phyloP scores from a whole-genome alignment of 1,140 invertebrate species.

The Branchinecta lindahli region DNA sequence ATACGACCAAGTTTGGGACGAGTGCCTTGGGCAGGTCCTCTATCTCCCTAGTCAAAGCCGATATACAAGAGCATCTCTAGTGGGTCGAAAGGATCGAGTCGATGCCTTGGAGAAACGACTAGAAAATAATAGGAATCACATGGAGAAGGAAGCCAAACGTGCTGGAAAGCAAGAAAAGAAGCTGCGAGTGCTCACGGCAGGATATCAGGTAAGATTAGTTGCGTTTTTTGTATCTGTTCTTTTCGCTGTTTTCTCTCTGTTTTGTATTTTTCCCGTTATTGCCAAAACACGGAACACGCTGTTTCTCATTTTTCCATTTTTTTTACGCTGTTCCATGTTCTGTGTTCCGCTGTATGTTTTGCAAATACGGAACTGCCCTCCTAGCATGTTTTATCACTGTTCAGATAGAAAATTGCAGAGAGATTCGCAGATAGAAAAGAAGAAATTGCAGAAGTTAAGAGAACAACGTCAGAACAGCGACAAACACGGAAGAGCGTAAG shows the following conservation, averaged over 20 bases:
- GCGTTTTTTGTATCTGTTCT: too few species aligned
- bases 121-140: constrained; percentile 81
- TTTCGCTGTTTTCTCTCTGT: neutral
- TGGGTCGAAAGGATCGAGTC: constrained; percentile 85
- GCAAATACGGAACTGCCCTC: too few species aligned
- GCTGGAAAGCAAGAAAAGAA: constrained; percentile 97
- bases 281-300: too few species aligned
- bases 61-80: constrained; percentile 83
- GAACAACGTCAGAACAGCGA: too few species aligned
- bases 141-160: constrained; percentile 86
- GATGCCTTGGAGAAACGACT: constrained; percentile 82
- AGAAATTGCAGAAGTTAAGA: too few species aligned
- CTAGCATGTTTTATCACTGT: too few species aligned
- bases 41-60: constrained; percentile 40
- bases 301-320: too few species aligned
- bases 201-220: constrained; percentile 29
- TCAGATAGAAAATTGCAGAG: too few species aligned
- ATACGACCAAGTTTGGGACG: constrained; percentile 92
- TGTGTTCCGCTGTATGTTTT: too few species aligned
- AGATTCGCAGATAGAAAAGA: too few species aligned
- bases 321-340: too few species aligned
- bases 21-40: constrained; percentile 57
- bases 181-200: constrained; percentile 78
- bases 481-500: too few species aligned
- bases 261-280: neutral